These are phyloP conservation scores for Toxostoma redivivum DNA, from an alignment of 2,113 vertebrate genomes.

Conservation along the genomic window DNA sequence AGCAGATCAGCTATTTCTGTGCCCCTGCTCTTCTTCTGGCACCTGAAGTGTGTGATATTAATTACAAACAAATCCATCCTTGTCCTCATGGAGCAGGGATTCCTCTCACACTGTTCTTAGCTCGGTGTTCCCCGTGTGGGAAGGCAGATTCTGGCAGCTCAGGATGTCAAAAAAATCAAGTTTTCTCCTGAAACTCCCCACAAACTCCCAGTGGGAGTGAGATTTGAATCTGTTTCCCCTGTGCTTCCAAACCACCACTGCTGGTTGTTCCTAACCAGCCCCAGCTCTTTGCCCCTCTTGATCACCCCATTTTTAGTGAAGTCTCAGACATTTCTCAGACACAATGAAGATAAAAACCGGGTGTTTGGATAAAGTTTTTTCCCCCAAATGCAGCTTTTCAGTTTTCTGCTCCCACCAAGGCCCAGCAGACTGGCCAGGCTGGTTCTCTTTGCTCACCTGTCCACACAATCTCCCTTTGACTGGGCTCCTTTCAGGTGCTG, in stretches of 20 bases:
- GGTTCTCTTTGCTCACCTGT: neutral
- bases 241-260: neutral
- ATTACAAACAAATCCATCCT: neutral
- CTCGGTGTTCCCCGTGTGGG: neutral
- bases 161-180: neutral
- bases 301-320: neutral
- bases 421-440: neutral
- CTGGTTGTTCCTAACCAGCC: neutral
- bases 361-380: neutral
- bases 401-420: neutral
- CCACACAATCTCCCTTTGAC: neutral
- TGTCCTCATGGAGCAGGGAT: neutral
- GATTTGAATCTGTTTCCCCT: neutral
- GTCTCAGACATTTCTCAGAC: neutral
- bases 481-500: neutral
- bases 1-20: neutral
- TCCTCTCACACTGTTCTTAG: neutral
- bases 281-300: neutral
- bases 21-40: neutral
- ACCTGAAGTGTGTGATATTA: neutral
- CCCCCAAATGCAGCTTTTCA: neutral
- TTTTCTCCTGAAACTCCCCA: neutral
- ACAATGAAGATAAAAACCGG: neutral
- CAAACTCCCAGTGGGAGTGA: neutral
- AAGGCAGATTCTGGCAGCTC: neutral